These are phyloP conservation scores for Ailuropoda melanoleuca DNA, from an alignment of 2,113 vertebrate species.

Conservation along the genomic window DNA sequence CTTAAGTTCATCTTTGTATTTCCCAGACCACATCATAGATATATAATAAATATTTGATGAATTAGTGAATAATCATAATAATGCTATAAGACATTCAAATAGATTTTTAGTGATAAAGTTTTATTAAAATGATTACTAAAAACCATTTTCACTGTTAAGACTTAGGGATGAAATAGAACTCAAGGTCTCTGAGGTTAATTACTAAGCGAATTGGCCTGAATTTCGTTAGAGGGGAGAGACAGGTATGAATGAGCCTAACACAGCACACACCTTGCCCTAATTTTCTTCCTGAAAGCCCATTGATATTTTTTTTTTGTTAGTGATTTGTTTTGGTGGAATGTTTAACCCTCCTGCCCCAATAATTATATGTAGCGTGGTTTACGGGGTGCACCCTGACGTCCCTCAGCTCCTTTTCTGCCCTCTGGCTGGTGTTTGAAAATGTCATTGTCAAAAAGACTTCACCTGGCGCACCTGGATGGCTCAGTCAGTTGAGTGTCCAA, in stretches of 20 bases:
- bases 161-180: not conserved
- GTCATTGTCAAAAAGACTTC: not conserved
- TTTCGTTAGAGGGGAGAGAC: not conserved
- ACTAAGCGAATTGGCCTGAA: not conserved
- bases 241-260: not conserved
- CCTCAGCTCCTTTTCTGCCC: not conserved
- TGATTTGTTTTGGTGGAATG: not conserved
- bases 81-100: not conserved
- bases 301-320: not conserved
- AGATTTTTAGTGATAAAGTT: not conserved
- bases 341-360: not conserved
- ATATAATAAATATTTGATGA: not conserved
- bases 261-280: not conserved
- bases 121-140: not conserved
- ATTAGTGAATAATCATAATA: not conserved
- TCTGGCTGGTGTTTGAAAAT: not conserved
- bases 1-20: not conserved
- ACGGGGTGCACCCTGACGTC: not conserved
- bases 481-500: not conserved
- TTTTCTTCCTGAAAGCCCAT: not conserved
- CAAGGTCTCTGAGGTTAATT: not conserved
- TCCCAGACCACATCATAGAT: not conserved
- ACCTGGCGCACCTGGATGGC: not conserved
- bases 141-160: not conserved
- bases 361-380: not conserved